A percentile compares a stretch with the other conserved stretches of the same genome.
Conservation (phyloP, 2,888 invertebrate species). For the Plagodis pulveraria region DNA sequence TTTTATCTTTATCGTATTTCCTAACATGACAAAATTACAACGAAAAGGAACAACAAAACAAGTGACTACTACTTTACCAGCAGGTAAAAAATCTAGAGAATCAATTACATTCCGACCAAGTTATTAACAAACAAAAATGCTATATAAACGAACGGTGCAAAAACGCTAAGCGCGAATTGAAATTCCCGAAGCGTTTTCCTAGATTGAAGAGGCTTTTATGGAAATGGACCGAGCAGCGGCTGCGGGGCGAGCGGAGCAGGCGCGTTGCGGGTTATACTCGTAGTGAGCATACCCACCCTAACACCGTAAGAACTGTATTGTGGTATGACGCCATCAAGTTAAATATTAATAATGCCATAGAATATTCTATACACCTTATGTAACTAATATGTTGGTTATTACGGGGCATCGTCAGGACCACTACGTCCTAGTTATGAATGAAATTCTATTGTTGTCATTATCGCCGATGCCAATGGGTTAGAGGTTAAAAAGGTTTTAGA, state of each 20-base stretch:
- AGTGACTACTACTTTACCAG: too few relatives aligned
- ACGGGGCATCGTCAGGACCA: too few relatives aligned
- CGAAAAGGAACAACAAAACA: neutral
- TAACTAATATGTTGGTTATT: slow-evolving; percentile 60
- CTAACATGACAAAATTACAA: neutral
- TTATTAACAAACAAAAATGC: slow-evolving; percentile 44
- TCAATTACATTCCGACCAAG: slow-evolving; percentile 37
- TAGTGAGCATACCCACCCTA: slow-evolving; percentile 47
- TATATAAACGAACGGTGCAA: slow-evolving; percentile 50
- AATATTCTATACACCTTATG: slow-evolving; percentile 74
- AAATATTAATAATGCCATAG: slow-evolving; percentile 75
- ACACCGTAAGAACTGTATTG: neutral
- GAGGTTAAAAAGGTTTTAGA: too few relatives aligned
- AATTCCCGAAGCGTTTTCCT: slow-evolving; percentile 81
- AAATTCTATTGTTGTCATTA: too few relatives aligned
- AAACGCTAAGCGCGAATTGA: slow-evolving; percentile 79
- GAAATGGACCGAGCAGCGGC: slow-evolving; percentile 67
- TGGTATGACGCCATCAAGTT: slow-evolving; percentile 66
- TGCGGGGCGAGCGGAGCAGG: slow-evolving; percentile 38
- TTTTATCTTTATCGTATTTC: neutral
- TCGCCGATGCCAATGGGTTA: too few relatives aligned
- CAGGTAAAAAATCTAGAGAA: slow-evolving; percentile 16
- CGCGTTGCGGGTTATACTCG: slow-evolving; percentile 65
- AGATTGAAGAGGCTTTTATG: slow-evolving; percentile 85
- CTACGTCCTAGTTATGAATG: too few relatives aligned